phyloP scores from a whole-genome alignment of 2,113 vertebrate species.

The Plecturocebus donacophilus region DNA sequence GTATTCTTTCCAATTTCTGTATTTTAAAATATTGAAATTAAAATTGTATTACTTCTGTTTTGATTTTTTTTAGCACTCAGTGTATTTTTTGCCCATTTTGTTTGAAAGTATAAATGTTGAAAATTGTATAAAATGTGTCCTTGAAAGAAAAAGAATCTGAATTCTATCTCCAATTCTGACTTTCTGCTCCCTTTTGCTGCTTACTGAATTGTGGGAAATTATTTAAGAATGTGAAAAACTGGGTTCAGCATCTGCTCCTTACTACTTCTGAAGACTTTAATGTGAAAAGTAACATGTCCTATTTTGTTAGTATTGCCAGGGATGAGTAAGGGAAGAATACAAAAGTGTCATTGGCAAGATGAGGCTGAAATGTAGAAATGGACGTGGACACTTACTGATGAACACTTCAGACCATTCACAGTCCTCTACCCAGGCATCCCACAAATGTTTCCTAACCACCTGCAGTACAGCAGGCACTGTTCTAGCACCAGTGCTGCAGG shows the following conservation, averaged over 20 bases:
- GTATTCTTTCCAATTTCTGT: constrained; percentile 88
- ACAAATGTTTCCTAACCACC: neutral
- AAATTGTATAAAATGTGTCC: constrained; percentile 79
- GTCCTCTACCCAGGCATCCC: neutral
- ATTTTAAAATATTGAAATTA: constrained; percentile 90
- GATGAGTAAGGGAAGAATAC: neutral
- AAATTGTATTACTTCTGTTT: constrained; percentile 88
- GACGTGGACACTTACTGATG: too few species aligned
- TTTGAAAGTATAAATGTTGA: constrained; percentile 78
- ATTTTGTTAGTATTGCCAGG: neutral
- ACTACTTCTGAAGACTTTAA: neutral
- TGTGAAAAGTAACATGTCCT: neutral
- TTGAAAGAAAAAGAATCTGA: constrained; percentile 77
- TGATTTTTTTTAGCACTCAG: constrained; percentile 84
- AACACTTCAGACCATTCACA: neutral
- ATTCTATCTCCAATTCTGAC: constrained; percentile 73
- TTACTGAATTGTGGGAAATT: constrained; percentile 18
- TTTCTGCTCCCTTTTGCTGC: constrained; percentile 66
- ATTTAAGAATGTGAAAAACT: neutral
- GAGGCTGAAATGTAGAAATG: neutral
- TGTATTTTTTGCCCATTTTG: constrained; percentile 83
- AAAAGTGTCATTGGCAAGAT: neutral
- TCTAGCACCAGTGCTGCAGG: neutral
- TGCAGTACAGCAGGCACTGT: neutral
- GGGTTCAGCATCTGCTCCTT: neutral